Conservation (phyloP, 2,113 vertebrate species). For the Athene cunicularia region DNA sequence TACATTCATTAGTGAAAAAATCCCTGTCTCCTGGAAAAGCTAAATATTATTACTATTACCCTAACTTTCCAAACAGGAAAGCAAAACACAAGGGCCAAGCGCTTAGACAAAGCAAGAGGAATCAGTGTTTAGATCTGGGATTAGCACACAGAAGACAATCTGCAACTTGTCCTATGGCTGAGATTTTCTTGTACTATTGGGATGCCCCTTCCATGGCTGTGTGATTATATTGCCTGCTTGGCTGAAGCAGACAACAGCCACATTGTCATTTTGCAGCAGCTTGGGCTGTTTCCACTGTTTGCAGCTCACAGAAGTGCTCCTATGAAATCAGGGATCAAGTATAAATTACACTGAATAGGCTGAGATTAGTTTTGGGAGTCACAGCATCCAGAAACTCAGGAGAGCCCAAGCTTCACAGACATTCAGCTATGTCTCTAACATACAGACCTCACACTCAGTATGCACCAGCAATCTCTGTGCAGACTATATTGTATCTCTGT, state of each 20-base stretch:
- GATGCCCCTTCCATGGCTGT: rapidly evolving
- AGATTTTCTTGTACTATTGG: not conserved
- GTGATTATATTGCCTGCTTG: not conserved
- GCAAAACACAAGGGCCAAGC: not conserved
- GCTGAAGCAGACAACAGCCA: not conserved
- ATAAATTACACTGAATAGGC: not conserved
- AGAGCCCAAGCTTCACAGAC: not conserved
- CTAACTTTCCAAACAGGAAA: slow-evolving; percentile 1
- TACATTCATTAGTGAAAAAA: not conserved
- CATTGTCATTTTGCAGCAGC: not conserved
- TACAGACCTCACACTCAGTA: not conserved
- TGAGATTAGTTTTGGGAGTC: not conserved
- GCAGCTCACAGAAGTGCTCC: not conserved
- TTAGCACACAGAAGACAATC: not conserved
- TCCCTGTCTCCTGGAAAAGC: not conserved
- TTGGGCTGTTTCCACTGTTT: not conserved
- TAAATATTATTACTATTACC: not conserved
- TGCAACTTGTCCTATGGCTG: not conserved
- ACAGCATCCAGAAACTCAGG: not conserved
- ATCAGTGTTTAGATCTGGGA: not conserved
- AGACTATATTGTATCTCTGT: not conserved
- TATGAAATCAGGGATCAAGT: not conserved
- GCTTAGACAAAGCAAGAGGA: not conserved
- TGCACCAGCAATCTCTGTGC: not conserved
- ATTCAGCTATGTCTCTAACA: not conserved